Base-by-base conservation (phyloP, 2,888 invertebrate genomes). In the Cynaeus angustus region DNA sequence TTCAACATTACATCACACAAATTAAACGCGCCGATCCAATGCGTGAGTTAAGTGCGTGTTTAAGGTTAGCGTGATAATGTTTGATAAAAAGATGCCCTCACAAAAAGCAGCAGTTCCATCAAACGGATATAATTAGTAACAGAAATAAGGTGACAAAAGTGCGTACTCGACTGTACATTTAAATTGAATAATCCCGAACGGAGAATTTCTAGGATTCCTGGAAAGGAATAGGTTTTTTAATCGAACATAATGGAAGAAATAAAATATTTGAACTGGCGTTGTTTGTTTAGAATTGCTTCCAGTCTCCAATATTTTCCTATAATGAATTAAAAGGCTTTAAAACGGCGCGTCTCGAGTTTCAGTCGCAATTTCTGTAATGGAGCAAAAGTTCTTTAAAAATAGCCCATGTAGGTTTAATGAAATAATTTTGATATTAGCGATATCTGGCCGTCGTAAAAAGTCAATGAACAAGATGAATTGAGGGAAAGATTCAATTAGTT, bases 41-140 rank as follows among this genome's bases (percentile, higher is more conserved):
- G 75, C 72, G 74, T 76, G 76, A 67, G 62, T 59, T 68, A 56
- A 68, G 71, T 74, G 77, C 79, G 80, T 79, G 79, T 77, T 74
- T 72, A 58, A 55, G 41, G 71, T 70, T 80, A 72, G 81, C 81
- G 80, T 81, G 81, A 76, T 72, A 56, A 67, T 67, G 66, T 56
- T 70, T 77, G 78, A 80, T 78, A 79, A 77, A 21, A 79, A 66
- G 79, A 80, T 79, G 80, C 78, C 80, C 79, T 77, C 72, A 74
- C 73, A 78, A 75, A 76, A 74, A 59, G 9, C 30, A 14, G n/a
- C 13, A 41, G 52, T 41, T 21, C 28, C 43, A 66, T 66, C 66
- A 66, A 50, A 30, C 50, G 59, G 66, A 66, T 56, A 66, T 66
- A 66, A 66, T 66, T 66, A 66, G 45, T 38, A 28, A 1, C 37